Conservation (phyloP, 2,113 vertebrate genomes). For the Scomber colias region DNA sequence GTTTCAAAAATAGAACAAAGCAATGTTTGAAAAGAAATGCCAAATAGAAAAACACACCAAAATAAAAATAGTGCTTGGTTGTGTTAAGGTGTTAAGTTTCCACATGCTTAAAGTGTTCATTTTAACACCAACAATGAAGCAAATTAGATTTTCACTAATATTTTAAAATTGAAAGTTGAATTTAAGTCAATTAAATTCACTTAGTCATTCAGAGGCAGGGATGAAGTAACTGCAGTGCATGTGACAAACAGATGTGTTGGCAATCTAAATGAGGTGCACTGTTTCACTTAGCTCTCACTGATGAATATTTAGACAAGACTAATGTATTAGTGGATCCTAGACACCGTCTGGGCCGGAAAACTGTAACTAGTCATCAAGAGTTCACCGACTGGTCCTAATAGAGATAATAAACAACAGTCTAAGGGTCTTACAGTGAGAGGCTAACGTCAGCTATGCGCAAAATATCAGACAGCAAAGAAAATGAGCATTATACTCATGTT, state of each 20-base stretch:
- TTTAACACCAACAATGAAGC: neutral
- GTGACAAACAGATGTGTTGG: constrained; percentile 51
- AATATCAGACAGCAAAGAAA: neutral
- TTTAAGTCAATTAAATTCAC: neutral
- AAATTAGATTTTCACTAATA: neutral
- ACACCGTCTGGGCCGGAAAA: constrained; percentile 35
- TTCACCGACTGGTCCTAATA: constrained; percentile 15
- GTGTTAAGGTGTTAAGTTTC: neutral
- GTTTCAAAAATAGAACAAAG: neutral
- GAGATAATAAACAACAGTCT: constrained; percentile 36
- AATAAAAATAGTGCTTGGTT: neutral
- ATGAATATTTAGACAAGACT: constrained; percentile 55
- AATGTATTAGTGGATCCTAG: constrained; percentile 30
- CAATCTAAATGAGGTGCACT: constrained; percentile 56
- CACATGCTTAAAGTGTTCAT: neutral
- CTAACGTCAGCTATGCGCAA: constrained; percentile 8
- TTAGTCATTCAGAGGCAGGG: constrained; percentile 1
- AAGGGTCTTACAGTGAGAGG: neutral
- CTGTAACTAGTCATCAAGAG: constrained; percentile 29
- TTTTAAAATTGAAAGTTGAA: constrained; percentile 10
- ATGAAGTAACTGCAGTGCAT: constrained; percentile 35
- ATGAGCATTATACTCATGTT: neutral
- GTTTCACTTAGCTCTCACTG: constrained; percentile 54
- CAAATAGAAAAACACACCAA: neutral
- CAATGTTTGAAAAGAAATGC: neutral